Evolutionary conservation across 2,113 vertebrate genomes (phyloP).

Genomic region (Dasypus novemcinctus): DNA sequence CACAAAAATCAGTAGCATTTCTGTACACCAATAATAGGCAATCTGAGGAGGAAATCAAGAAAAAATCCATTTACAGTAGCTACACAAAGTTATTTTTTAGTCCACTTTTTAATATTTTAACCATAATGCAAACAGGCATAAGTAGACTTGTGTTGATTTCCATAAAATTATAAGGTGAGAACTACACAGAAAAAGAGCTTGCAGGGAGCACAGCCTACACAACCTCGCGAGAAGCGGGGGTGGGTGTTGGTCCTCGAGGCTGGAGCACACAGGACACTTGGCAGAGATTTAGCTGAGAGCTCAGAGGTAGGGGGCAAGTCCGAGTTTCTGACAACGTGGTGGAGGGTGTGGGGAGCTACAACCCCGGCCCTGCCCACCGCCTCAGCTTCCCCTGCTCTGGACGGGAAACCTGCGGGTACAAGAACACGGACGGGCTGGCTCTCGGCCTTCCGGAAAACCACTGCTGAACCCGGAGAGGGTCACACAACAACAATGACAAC

Average conservation of each 20-base stretch:
- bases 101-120: constrained; percentile 82
- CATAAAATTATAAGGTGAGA: constrained; percentile 80
- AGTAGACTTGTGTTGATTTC: constrained; percentile 76
- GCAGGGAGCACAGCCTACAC: constrained; percentile 79
- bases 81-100: no score
- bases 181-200: constrained; percentile 83
- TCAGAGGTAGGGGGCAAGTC: constrained; percentile 79
- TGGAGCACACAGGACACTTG: constrained; percentile 69
- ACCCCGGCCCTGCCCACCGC: neutral
- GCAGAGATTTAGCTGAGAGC: constrained; percentile 78
- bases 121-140: constrained; percentile 88
- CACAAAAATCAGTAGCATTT: no score
- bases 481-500: neutral
- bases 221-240: constrained; percentile 74
- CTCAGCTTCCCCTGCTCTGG: neutral
- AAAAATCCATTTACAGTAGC: no score
- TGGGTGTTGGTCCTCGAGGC: constrained; percentile 71
- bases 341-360: neutral
- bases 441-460: neutral
- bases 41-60: no score
- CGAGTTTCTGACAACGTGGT: neutral
- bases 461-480: neutral
- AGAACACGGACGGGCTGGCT: accelerated
- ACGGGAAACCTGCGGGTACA: neutral
- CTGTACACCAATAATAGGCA: no score